phyloP scores from a whole-genome alignment of 2,888 invertebrate genomes.

The Acronicta leporina region DNA sequence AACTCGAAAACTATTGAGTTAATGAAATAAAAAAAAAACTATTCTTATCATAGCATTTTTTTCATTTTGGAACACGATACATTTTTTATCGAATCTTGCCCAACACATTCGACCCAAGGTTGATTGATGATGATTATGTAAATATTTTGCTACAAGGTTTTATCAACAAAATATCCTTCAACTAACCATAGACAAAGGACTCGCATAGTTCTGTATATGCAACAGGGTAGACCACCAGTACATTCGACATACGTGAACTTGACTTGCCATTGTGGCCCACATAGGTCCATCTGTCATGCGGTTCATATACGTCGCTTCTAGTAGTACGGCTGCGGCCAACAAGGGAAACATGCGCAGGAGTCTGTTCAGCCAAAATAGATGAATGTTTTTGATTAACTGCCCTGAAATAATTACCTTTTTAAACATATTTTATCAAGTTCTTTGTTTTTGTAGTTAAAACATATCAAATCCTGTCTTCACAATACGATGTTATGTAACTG shows the following conservation, averaged over 20 bases:
- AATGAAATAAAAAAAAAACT: too few relatives aligned
- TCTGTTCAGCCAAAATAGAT: slow-evolving; percentile 72
- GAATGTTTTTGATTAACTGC: slow-evolving; percentile 64
- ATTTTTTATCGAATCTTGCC: too few relatives aligned
- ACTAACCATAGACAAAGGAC: slow-evolving; percentile 59
- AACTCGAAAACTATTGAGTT: too few relatives aligned
- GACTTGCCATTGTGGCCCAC: slow-evolving; percentile 54
- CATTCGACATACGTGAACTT: slow-evolving; percentile 61
- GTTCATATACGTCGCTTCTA: slow-evolving; percentile 67
- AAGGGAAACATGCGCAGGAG: slow-evolving; percentile 73
- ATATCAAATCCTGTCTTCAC: too few relatives aligned
- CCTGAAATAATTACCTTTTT: slow-evolving; percentile 28
- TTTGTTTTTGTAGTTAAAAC: too few relatives aligned
- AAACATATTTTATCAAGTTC: not conserved
- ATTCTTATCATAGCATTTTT: too few relatives aligned
- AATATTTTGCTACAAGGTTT: too few relatives aligned
- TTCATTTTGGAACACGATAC: too few relatives aligned
- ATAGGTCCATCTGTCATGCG: slow-evolving; percentile 66
- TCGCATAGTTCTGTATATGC: slow-evolving; percentile 72
- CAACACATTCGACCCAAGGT: too few relatives aligned
- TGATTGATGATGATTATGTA: too few relatives aligned
- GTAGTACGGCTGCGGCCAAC: slow-evolving; percentile 62
- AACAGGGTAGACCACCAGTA: slow-evolving; percentile 74
- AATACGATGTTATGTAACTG: too few relatives aligned
- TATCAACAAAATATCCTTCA: too few relatives aligned